Conservation (phyloP, 2,113 vertebrate species). For the Heterotilapia buettikoferi region DNA sequence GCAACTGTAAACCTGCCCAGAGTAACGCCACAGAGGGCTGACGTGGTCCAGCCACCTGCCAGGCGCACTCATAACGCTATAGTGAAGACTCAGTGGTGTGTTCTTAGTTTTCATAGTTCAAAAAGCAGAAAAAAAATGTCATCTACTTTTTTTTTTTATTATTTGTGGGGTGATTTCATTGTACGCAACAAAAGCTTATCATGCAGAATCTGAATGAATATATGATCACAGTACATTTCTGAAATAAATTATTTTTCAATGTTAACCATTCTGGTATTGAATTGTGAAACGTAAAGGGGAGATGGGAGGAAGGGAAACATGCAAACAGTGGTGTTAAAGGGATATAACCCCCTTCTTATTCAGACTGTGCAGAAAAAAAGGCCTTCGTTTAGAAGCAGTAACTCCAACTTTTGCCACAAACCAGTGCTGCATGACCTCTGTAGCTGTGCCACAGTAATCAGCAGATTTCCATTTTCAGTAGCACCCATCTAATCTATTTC, state of each 20-base stretch:
- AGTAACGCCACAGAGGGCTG: conserved; percentile 18
- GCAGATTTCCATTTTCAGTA: not conserved
- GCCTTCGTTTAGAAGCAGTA: not conserved
- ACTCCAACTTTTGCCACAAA: not conserved
- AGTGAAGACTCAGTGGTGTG: conserved; percentile 62
- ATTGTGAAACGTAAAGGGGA: not conserved
- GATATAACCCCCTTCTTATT: not conserved
- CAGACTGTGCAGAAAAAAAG: fast-evolving
- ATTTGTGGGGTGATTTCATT: conserved; percentile 71
- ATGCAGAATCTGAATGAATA: conserved; percentile 71
- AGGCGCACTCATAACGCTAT: conserved; percentile 41
- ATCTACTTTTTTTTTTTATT: conserved; percentile 8
- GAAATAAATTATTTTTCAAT: conserved; percentile 78
- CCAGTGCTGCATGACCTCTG: not conserved
- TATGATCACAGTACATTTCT: conserved; percentile 73
- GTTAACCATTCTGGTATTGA: conserved; percentile 35
- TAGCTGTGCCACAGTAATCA: not conserved
- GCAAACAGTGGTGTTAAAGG: not conserved
- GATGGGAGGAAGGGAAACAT: not conserved
- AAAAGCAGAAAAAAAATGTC: conserved; percentile 24
- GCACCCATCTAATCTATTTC: not conserved
- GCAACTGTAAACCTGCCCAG: conserved; percentile 54
- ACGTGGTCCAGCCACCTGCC: not conserved
- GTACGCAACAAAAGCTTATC: conserved; percentile 67
- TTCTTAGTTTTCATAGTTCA: conserved; percentile 51